Conservation (phyloP, 2,888 invertebrate genomes). For the Dryocosmus kuriphilus region DNA sequence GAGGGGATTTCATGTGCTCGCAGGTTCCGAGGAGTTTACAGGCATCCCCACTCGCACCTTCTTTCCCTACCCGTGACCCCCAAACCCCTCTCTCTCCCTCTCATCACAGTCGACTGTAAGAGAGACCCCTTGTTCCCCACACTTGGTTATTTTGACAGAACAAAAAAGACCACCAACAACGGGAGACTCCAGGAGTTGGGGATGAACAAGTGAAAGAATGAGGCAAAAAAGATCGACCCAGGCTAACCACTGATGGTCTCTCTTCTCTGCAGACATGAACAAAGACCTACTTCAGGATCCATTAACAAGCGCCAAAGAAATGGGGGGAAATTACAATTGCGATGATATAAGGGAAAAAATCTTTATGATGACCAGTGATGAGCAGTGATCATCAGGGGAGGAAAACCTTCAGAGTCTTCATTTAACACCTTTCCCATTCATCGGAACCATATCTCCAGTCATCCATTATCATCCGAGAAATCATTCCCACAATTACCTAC, state of each 20-base stretch:
- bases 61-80: constrained; percentile 57
- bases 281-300: constrained; percentile 71
- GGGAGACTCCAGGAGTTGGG: constrained; percentile 14
- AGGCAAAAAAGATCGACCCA: constrained; percentile 46
- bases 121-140: constrained; percentile 46
- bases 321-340: constrained; percentile 9
- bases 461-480: constrained; percentile 21
- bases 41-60: constrained; percentile 58
- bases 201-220: constrained; percentile 43
- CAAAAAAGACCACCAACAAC: constrained; percentile 49
- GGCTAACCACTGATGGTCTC: constrained; percentile 52
- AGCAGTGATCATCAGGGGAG: constrained; percentile 42
- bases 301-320: constrained; percentile 63
- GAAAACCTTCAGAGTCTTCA: not conserved
- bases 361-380: not conserved
- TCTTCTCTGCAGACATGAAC: constrained; percentile 57
- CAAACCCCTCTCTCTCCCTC: constrained; percentile 52
- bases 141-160: constrained; percentile 60
- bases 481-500: constrained; percentile 32
- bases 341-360: constrained; percentile 40
- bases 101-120: constrained; percentile 13
- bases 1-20: constrained; percentile 67
- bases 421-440: constrained; percentile 11
- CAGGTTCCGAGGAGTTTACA: constrained; percentile 59
- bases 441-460: constrained; percentile 7